Evolutionary conservation across 2,888 invertebrate species (phyloP), one percentile per base, ranked within the genome.

Genomic region (Philereme vetulata): DNA sequence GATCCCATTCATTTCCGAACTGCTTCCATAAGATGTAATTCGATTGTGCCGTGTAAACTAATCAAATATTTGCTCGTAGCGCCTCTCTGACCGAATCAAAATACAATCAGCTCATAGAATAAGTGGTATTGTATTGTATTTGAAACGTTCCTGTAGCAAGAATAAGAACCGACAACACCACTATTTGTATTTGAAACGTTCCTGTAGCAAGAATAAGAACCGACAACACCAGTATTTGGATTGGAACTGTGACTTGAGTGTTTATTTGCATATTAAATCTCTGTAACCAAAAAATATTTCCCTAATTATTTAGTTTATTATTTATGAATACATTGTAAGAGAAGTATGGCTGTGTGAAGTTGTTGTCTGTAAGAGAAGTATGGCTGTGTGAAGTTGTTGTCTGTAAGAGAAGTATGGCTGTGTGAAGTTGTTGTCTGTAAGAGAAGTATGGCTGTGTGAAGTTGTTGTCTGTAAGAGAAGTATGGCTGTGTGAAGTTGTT

Each of bases 331-430:
- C 71, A 66, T 72, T 69, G 73, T 88, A 86, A 81, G 84, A n/a
- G n/a, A 82, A 85, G 88, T 87, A 90, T 88, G 91, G 90, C 90
- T 91, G 90, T 90, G 90, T 89, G 86, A 90, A 80, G 82, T 76
- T 86, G 79, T 87, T 80, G 81, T 84, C 81, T 86, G 80, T 88
- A 88, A n/a, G n/a, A n/a, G n/a, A n/a, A n/a, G n/a, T n/a, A n/a
- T n/a, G n/a, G n/a, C n/a, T n/a, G n/a, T n/a, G n/a, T n/a, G n/a
- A n/a, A n/a, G n/a, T n/a, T n/a, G n/a, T n/a, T n/a, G n/a, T n/a
- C n/a, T n/a, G n/a, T n/a, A n/a, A n/a, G n/a, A n/a, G n/a, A n/a
- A n/a, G n/a, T n/a, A n/a, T n/a, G n/a, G n/a, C n/a, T n/a, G n/a
- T n/a, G n/a, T n/a, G n/a, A n/a, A n/a, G n/a, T n/a, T n/a, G n/a